Percentiles rank a stretch among this genome's conserved stretches.
Evolutionary conservation across 64 coral and sea anemone species (phyloP).

Genomic region (Anthopleura sola): DNA sequence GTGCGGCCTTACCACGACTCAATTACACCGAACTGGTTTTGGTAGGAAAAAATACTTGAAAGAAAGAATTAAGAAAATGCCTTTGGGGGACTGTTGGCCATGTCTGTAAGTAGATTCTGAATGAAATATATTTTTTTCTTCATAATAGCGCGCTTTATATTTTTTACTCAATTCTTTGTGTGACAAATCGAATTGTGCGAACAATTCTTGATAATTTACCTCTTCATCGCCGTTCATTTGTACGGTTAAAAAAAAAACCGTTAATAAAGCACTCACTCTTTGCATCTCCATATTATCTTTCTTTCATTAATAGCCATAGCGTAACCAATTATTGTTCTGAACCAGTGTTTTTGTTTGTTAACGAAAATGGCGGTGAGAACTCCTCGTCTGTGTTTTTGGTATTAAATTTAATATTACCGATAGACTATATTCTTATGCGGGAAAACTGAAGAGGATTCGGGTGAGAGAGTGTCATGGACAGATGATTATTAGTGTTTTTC

Average conservation of each 20-base stretch:
- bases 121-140: neutral
- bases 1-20: neutral
- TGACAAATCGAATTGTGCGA: neutral
- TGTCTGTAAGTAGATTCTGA: constrained; percentile 3
- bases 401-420: neutral
- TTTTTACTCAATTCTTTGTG: neutral
- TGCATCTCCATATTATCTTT: neutral
- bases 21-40: neutral
- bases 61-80: constrained; percentile 16
- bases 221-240: neutral
- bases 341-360: neutral
- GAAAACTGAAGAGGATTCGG: too few species aligned
- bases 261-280: neutral
- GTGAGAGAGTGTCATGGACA: too few species aligned
- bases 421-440: too few species aligned
- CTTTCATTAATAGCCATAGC: neutral
- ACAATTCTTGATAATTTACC: neutral
- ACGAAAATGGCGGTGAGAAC: neutral
- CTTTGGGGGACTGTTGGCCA: constrained; percentile 9
- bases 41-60: neutral
- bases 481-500: too few species aligned
- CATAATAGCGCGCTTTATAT: neutral
- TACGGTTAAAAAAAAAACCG: neutral
- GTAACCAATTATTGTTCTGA: neutral
- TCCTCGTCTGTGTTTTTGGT: neutral